Conservation (phyloP, 2,888 invertebrate genomes). For the Rhingia campestris region DNA sequence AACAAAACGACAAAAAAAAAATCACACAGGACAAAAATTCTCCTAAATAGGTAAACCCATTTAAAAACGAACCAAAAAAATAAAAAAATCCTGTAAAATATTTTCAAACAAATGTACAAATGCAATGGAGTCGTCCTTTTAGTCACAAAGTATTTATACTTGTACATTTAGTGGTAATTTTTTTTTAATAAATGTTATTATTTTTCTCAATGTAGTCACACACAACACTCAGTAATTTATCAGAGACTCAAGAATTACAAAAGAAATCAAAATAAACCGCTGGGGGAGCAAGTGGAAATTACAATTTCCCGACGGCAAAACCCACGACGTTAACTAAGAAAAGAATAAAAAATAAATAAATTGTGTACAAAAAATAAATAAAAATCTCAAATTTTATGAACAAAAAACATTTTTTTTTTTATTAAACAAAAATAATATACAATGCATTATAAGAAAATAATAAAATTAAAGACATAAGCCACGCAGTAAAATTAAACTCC, state of each 20-base stretch:
- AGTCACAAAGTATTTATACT: conserved; percentile 45
- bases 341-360: not conserved
- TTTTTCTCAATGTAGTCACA: conserved; percentile 10
- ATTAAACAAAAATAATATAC: conserved; percentile 18
- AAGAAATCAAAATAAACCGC: conserved; percentile 5
- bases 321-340: conserved; percentile 17
- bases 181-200: not conserved
- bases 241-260: conserved; percentile 35
- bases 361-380: not conserved
- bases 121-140: conserved; percentile 38
- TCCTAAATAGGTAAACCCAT: not conserved
- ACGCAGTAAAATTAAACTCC: conserved; percentile 45
- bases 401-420: conserved; percentile 17
- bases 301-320: conserved; percentile 74
- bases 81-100: not conserved
- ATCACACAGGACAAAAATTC: conserved; percentile 7
- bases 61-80: not conserved
- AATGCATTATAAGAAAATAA: conserved; percentile 26
- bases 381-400: conserved; percentile 4
- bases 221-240: conserved; percentile 23
- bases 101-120: conserved; percentile 61
- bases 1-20: conserved; percentile 26
- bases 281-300: conserved; percentile 29
- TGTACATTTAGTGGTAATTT: conserved; percentile 49
- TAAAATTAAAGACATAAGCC: conserved; percentile 9